Percentiles rank a stretch among this genome's conserved stretches.
Evolutionary conservation across 2,888 invertebrate genomes (phyloP).

Genomic region (Drosophila flavopinicola): DNA sequence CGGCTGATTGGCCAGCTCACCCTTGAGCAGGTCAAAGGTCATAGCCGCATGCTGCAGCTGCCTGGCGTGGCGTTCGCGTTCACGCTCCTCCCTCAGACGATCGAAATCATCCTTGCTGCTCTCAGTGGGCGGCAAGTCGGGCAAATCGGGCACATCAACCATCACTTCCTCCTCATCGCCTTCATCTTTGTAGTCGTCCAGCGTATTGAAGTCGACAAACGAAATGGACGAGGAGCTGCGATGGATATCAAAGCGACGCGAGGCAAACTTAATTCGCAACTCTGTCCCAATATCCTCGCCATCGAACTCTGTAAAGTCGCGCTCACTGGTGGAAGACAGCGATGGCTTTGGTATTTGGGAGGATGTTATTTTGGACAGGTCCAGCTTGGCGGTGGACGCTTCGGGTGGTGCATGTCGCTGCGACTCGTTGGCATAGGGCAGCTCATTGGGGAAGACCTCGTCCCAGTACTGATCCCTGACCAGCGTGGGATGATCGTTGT

Average conservation of each 20-base stretch:
- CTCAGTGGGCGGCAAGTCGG: neutral
- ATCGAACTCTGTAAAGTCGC: constrained; percentile 38
- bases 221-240: constrained; percentile 50
- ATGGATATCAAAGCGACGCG: constrained; percentile 36
- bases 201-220: neutral
- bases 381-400: constrained; percentile 92
- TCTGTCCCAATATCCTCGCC: constrained; percentile 45
- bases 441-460: constrained; percentile 91
- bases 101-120: constrained; percentile 88
- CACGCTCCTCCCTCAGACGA: constrained; percentile 87
- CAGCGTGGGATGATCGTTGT: constrained; percentile 94
- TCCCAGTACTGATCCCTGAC: constrained; percentile 96
- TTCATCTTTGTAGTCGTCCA: neutral
- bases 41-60: constrained; percentile 84
- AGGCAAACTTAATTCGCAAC: constrained; percentile 54
- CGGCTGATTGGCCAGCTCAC: constrained; percentile 33
- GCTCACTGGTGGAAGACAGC: constrained; percentile 9
- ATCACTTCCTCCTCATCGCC: constrained; percentile 17
- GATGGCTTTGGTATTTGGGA: constrained; percentile 6
- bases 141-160: no score
- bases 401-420: constrained; percentile 92
- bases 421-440: constrained; percentile 90
- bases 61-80: constrained; percentile 87
- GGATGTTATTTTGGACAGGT: constrained; percentile 71
- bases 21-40: constrained; percentile 60